Base-by-base conservation (phyloP, 2,797 vertebrate species). In the Argyrosomus regius region DNA sequence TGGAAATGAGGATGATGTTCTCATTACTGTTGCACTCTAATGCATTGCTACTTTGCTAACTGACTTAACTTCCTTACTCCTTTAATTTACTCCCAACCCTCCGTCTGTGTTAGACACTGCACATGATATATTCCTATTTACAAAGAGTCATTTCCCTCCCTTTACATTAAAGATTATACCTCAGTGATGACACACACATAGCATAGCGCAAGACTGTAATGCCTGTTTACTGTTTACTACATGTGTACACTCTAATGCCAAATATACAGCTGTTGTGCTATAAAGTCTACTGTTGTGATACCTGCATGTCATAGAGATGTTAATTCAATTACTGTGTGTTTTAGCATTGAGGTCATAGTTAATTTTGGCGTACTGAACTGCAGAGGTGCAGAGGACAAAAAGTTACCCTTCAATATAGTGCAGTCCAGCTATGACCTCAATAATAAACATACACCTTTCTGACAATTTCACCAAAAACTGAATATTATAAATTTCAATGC, bases 1-100 rank as follows among this genome's bases (percentile, higher is more conserved):
- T 35, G 3, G 9, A 57, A 72, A 70, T 73, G 16, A 59, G 28
- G 75, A 41, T 9, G 2, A 43, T 53, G 31, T 69, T 70, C 20
- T 62, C n/a, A 12, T 46, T 18, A 57, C 60, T 77, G 39, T 41
- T 64, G 10, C 22, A 20, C 0, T 65, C 24, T 56, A 22, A 58
- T 35, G 24, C 45, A 45, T 72, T 61, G 7, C 11, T 12, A n/a
- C 12, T 57, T 17, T 61, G 22, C 5, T 31, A 14, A 45, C 26
- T 67, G 20, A 31, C 7, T 68, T 68, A 0, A 60, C 71, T 58
- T 66, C 65, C 43, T 22, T 62, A 31, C 0, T 75, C 39, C 66
- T 28, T 48, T 74, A 48, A 69, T 76, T 24, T 17, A 69, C 20
- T 50, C 35, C 20, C 20, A 39, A 20, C 35, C 63, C 20, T 57